phyloP scores from a whole-genome alignment of 2,113 vertebrate genomes.

The mouse (Mus musculus) region DNA sequence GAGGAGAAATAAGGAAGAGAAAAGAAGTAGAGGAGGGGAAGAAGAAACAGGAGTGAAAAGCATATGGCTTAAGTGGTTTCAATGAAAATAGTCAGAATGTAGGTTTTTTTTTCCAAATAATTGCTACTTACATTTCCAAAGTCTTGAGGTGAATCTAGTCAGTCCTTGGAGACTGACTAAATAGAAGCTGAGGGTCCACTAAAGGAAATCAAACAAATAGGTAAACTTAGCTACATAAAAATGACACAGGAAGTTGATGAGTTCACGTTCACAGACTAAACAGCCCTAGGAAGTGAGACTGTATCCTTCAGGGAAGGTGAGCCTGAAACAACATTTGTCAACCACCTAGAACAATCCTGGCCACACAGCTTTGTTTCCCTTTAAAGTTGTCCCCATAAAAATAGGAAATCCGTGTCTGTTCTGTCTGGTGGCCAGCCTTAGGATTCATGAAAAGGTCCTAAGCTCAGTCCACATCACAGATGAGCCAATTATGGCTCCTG shows the following conservation, averaged over 20 bases:
- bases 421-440: neutral
- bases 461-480: neutral
- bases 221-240: conserved; percentile 59
- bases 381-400: conserved; percentile 37
- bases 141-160: conserved; percentile 40
- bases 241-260: conserved; percentile 60
- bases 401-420: conserved; percentile 64
- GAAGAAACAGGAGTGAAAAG: neutral
- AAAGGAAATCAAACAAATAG: conserved; percentile 69
- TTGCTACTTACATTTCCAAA: conserved; percentile 5
- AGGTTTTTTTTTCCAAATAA: conserved; percentile 47
- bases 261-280: conserved; percentile 58
- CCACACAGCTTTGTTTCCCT: conserved; percentile 42
- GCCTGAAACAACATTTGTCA: neutral
- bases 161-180: conserved; percentile 53
- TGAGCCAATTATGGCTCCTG: neutral
- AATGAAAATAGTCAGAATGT: conserved; percentile 16
- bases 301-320: neutral
- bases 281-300: conserved; percentile 51
- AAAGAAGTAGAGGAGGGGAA: neutral
- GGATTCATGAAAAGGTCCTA: conserved; percentile 24
- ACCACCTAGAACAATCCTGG: conserved; percentile 13
- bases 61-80: neutral
- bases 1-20: no score
- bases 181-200: conserved; percentile 35